These are phyloP conservation scores for Saccostrea glomerata DNA, from an alignment of 1,140 invertebrate genomes.

Conservation along the genomic window DNA sequence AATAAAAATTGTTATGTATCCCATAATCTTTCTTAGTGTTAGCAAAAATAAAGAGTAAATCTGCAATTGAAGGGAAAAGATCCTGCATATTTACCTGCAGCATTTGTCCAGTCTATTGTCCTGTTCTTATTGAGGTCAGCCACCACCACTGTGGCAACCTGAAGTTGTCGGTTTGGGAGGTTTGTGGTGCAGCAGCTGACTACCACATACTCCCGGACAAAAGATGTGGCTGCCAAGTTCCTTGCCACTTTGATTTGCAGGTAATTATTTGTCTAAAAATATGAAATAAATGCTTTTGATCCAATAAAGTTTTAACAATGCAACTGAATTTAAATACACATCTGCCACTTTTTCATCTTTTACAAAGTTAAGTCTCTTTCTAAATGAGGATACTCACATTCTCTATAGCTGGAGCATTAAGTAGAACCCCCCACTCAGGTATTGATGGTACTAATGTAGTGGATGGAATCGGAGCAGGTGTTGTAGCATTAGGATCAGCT, in stretches of 20 bases:
- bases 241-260: constrained; percentile 46
- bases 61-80: neutral
- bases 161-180: neutral
- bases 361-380: no score
- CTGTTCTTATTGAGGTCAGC: constrained; percentile 52
- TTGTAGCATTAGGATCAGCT: constrained; percentile 22
- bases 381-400: neutral
- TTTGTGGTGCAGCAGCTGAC: constrained; percentile 61
- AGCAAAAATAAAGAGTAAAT: neutral
- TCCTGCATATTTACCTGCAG: constrained; percentile 42
- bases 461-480: neutral
- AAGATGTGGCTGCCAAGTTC: constrained; percentile 33
- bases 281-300: neutral
- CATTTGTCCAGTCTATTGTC: constrained; percentile 48
- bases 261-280: constrained; percentile 23
- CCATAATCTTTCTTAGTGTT: neutral
- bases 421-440: neutral
- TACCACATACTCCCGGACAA: constrained; percentile 61
- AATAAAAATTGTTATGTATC: neutral
- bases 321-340: no score
- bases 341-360: no score
- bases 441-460: neutral
- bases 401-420: neutral
- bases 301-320: no score
- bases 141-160: constrained; percentile 1